Base-by-base conservation (phyloP, 2,113 vertebrate genomes). In the Thalassarche chlororhynchos region DNA sequence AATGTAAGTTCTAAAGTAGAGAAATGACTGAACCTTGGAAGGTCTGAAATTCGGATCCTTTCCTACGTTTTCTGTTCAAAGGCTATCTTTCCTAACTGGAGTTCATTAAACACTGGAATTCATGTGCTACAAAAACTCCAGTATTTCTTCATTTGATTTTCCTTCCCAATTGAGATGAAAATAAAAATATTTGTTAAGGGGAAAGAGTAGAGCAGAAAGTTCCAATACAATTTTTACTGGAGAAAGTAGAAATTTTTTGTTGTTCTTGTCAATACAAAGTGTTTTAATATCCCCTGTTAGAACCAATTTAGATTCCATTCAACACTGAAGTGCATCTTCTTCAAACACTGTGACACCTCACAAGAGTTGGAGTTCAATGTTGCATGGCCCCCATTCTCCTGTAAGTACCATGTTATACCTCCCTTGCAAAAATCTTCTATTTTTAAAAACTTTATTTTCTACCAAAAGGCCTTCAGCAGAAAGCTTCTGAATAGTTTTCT, bases 361-460 rank as follows among this genome's bases (percentile, higher is more conserved):
- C 15, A 55, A 26, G 38, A 89, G 31, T 2, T 38, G 42, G 61
- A 82, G 9, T 52, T 46, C 34, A n/a, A 2, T 14, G 9, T 4
- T 44, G 18, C 2, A 0, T 28, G 10, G 15, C 10, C 1, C 6
- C 12, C 16, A 38, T 0, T 42, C 23, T 84, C 64, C 68, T 60
- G 5, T 14, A 36, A 51, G 6, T 16, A 40, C 8, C 11, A 6
- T 11, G 13, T 66, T 66, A 62, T 3, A 74, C 4, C 10, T 51
- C 14, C 40, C 16, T 21, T 26, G 13, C 40, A 88, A 83, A 84
- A 93, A 32, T 4, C 5, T 65, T 36, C 12, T 3, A 20, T 11
- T 84, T 90, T 84, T 34, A 38, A 72, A 61, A 78, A 17, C 5
- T 20, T 32, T 4, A 17, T 77, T 89, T 84, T 74, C 42, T 58